A percentile compares a stretch with the other conserved stretches of the same genome.
Conservation (phyloP, 2,888 invertebrate species). For the Drosophila anomelani region DNA sequence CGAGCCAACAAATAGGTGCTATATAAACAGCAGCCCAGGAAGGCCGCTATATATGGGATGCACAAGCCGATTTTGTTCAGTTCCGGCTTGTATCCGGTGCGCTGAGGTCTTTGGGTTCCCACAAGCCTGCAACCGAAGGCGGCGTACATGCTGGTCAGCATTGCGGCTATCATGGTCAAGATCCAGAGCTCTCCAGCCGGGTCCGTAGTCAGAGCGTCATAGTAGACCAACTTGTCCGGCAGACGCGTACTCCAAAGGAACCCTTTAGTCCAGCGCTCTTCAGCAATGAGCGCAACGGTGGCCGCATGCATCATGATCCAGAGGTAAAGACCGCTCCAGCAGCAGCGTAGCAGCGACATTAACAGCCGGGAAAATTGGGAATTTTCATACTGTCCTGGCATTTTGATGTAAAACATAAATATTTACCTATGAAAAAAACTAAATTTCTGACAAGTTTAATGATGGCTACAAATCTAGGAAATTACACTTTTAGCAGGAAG, state of each 20-base stretch:
- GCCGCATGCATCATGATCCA: slow-evolving; percentile 33
- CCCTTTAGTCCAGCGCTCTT: neutral
- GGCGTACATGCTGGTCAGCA: neutral
- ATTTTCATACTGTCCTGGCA: slow-evolving; percentile 17
- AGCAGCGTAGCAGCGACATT: neutral
- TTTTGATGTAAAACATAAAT: neutral
- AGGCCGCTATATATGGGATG: neutral
- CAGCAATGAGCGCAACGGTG: slow-evolving; percentile 6
- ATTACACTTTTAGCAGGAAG: neutral
- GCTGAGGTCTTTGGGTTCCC: neutral
- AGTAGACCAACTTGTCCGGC: neutral
- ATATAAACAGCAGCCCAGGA: neutral
- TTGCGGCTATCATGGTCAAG: neutral
- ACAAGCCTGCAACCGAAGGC: neutral
- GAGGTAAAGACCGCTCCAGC: neutral
- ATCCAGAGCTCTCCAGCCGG: fast-evolving
- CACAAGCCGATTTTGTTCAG: too few relatives aligned
- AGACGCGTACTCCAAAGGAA: neutral
- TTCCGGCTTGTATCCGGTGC: neutral
- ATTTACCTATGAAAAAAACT: too few relatives aligned
- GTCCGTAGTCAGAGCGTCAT: neutral
- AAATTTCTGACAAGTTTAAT: too few relatives aligned
- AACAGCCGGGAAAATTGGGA: too few relatives aligned
- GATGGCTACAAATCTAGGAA: too few relatives aligned
- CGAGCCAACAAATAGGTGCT: neutral